Evolutionary conservation across 2,113 vertebrate species (phyloP), one percentile per base, ranked within the genome.

Genomic region (Coptodon rendalli): DNA sequence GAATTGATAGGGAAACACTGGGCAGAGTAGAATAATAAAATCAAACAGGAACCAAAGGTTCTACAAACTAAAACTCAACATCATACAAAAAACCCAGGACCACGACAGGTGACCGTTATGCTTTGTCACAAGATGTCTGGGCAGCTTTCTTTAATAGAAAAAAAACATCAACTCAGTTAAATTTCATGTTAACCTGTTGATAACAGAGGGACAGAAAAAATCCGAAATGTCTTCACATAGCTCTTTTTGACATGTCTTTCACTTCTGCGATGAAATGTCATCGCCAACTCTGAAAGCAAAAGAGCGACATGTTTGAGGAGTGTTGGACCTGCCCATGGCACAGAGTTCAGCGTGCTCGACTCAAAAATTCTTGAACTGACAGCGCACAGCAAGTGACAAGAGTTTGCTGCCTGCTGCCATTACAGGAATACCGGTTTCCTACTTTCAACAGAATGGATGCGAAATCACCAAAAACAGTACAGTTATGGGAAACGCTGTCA

Each of bases 291-390:
- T 61, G n/a, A 17, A 36, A 52, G 73, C 2, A 40, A 79, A 61
- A 45, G 38, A 86, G 56, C 7, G 1, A 22, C 61, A 43, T 82
- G 85, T 78, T 50, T 61, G 38, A 79, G 45, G 9, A 56, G 40
- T 43, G 59, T 22, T 12, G 63, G 82, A 88, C 83, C 59, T 4
- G 66, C 81, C 85, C 3, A 9, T 59, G 57, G 82, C 86, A 5
- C 66, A 9, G 38, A 84, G 84, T 86, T 84, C 73, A 89, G 73
- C 22, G n/a, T 6, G 71, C 40, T 11, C 61, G 5, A 80, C 36
- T 92, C 89, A 84, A 78, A 34, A 68, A 6, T 45, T 38, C 66
- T 80, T 1, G 6, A 89, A 50, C 45, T 86, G 91, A 92, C 88
- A 90, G 78, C 11, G 3, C 87, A 71, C 84, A 87, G 87, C 56